Evolutionary conservation across 2,113 vertebrate species (phyloP).

Genomic region (Benitochromis conjunctus): DNA sequence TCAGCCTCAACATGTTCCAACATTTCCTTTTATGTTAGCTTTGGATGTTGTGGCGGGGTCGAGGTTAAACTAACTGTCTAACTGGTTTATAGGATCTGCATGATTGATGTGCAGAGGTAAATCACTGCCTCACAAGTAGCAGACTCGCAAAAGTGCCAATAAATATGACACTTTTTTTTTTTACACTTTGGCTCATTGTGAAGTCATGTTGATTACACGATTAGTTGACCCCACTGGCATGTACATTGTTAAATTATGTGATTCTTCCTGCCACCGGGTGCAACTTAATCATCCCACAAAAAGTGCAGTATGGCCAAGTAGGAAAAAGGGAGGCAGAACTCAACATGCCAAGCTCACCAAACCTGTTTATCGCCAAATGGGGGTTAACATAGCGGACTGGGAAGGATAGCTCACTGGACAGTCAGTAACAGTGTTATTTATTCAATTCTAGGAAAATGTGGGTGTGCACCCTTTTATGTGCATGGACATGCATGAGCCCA

Average conservation of each 20-base stretch:
- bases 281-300: too few species aligned
- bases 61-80: not conserved
- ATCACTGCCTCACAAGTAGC: not conserved
- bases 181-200: not conserved
- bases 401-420: not conserved
- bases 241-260: not conserved
- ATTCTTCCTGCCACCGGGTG: not conserved
- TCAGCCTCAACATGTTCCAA: not conserved
- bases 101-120: not conserved
- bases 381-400: fast-evolving
- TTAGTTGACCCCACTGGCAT: fast-evolving
- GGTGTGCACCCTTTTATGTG: not conserved
- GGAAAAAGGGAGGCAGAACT: not conserved
- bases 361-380: not conserved
- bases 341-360: not conserved
- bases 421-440: not conserved
- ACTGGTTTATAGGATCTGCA: not conserved
- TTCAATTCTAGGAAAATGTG: not conserved
- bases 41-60: not conserved
- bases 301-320: too few species aligned
- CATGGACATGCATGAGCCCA: not conserved
- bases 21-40: not conserved
- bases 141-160: not conserved
- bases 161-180: not conserved
- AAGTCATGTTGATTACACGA: not conserved